Percentiles rank a stretch among this genome's conserved stretches.
phyloP scores from a whole-genome alignment of 2,113 vertebrate species.

The Apaloderma vittatum region DNA sequence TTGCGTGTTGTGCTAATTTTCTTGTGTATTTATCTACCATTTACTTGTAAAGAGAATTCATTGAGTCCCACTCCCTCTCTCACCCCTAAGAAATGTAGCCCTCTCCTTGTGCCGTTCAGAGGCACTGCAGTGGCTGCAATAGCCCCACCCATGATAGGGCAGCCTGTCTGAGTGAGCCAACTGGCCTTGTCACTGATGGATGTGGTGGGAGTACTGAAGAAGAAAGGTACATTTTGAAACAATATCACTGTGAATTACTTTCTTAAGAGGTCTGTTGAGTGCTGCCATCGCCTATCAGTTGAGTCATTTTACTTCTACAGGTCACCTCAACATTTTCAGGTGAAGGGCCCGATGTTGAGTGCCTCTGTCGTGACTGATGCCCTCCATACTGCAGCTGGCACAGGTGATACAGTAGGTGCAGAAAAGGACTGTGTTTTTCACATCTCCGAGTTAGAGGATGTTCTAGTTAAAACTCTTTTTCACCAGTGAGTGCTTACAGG shows the following conservation, averaged over 20 bases:
- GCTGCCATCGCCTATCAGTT: neutral
- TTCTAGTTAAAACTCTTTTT: neutral
- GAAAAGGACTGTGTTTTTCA: neutral
- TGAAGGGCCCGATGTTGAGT: neutral
- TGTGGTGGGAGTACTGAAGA: neutral
- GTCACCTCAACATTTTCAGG: neutral
- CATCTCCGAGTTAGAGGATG: neutral
- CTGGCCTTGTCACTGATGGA: neutral
- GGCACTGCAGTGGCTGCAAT: neutral
- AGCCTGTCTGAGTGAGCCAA: neutral
- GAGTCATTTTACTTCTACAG: neutral
- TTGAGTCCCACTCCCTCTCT: neutral
- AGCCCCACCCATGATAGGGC: neutral
- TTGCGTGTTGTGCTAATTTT: neutral
- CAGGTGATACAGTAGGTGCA: fast-evolving
- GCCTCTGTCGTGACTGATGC: neutral
- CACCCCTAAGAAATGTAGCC: neutral
- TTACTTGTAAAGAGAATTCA: neutral
- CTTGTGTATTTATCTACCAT: neutral
- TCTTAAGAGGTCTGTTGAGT: neutral
- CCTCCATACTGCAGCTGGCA: neutral
- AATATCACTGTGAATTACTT: neutral
- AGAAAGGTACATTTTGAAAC: neutral
- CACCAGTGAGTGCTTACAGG: neutral
- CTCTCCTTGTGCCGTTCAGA: fast-evolving